Percentiles rank a stretch among this genome's conserved stretches.
Evolutionary conservation across 2,113 vertebrate genomes (phyloP).

Genomic region (Orientallactaga bullata): DNA sequence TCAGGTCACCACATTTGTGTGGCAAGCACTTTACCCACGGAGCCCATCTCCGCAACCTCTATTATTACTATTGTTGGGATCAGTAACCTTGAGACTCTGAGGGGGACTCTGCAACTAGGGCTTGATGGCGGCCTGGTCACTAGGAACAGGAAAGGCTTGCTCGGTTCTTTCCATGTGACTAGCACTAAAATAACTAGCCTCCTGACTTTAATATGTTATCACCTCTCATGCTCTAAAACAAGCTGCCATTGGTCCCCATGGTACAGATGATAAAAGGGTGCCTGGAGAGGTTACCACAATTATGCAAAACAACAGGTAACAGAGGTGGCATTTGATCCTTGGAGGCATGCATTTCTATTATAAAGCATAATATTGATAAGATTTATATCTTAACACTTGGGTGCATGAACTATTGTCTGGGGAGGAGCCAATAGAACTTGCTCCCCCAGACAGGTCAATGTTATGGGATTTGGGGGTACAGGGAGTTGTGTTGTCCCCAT

Average conservation of each 20-base stretch:
- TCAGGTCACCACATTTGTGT: too few species aligned
- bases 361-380: neutral
- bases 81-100: neutral
- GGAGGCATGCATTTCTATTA: neutral
- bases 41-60: too few species aligned
- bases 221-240: neutral
- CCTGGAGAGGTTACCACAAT: neutral
- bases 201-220: neutral
- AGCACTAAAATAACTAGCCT: neutral
- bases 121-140: neutral
- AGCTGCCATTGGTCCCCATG: neutral
- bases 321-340: neutral
- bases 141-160: neutral
- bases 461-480: too few species aligned
- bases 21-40: too few species aligned
- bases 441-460: too few species aligned
- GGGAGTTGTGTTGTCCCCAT: too few species aligned
- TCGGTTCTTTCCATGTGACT: neutral
- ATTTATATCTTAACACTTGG: neutral
- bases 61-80: neutral
- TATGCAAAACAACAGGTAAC: neutral
- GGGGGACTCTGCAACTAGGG: neutral
- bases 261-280: neutral
- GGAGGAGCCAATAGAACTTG: too few species aligned
- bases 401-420: too few species aligned